A percentile compares a stretch with the other conserved stretches of the same genome.
phyloP scores from a whole-genome alignment of 2,888 invertebrate genomes.

The Meiosimyza platycephala region DNA sequence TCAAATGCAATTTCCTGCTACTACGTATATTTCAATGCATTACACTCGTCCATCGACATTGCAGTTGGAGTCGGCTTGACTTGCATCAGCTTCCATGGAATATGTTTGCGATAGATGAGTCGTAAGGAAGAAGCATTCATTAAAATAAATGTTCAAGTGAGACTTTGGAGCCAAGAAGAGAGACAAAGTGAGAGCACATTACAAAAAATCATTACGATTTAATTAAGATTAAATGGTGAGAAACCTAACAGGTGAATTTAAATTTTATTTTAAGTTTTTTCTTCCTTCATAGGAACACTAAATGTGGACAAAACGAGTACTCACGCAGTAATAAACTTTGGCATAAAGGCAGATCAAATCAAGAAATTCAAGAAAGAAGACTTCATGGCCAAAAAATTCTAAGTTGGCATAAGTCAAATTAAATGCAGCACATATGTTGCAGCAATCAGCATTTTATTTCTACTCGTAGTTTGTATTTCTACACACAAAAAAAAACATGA shows the following conservation, averaged over 20 bases:
- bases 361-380: too few species aligned
- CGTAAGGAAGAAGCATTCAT: background rate
- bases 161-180: background rate
- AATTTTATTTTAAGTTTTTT: slow-evolving; percentile 49
- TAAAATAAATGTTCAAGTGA: background rate
- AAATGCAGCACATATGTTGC: too few species aligned
- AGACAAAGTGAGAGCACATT: background rate
- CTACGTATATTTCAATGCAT: background rate
- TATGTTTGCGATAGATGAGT: slow-evolving; percentile 14
- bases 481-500: too few species aligned
- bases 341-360: too few species aligned
- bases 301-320: too few species aligned
- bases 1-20: slow-evolving; percentile 25
- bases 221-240: slow-evolving; percentile 54
- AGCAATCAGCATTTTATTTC: too few species aligned
- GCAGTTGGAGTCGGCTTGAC: background rate
- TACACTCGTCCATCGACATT: background rate
- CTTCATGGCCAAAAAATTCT: too few species aligned
- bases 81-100: background rate
- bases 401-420: too few species aligned
- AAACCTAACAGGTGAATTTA: slow-evolving; percentile 51
- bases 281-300: background rate
- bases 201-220: slow-evolving; percentile 51
- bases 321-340: too few species aligned
- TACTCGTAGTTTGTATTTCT: too few species aligned